These are phyloP conservation scores for Macroteleia sp. DNA, from an alignment of 2,888 invertebrate genomes.

Conservation along the genomic window DNA sequence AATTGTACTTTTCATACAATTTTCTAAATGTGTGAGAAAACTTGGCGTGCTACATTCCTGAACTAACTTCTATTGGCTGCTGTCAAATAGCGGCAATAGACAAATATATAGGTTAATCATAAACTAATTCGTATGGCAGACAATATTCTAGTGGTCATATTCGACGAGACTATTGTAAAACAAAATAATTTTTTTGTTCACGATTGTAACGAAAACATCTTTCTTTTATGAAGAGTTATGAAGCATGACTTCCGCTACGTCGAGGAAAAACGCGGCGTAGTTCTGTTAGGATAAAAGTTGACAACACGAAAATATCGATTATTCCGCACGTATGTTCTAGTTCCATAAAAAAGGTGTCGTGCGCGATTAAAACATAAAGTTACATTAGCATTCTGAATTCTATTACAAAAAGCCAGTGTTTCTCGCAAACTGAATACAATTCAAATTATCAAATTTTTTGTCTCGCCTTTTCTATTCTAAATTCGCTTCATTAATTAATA, in stretches of 20 bases:
- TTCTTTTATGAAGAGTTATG: constrained; percentile 26
- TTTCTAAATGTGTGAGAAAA: too few species aligned
- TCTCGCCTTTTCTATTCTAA: not conserved
- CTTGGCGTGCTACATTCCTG: too few species aligned
- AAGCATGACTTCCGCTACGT: constrained; percentile 10
- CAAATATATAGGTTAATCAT: too few species aligned
- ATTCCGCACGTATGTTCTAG: constrained; percentile 41
- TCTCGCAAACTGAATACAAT: constrained; percentile 10
- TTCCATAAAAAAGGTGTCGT: constrained; percentile 39
- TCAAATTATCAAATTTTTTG: constrained; percentile 4
- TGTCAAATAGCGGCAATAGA: too few species aligned
- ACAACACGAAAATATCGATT: constrained; percentile 53
- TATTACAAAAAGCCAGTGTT: constrained; percentile 16
- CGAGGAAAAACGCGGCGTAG: constrained; percentile 11
- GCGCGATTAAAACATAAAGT: constrained; percentile 36
- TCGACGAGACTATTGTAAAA: too few species aligned
- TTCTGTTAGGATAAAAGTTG: constrained; percentile 35
- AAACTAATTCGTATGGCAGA: too few species aligned
- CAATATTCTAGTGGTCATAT: too few species aligned
- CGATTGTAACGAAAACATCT: constrained; percentile 14
- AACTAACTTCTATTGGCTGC: too few species aligned
- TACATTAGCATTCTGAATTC: constrained; percentile 39
- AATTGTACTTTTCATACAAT: too few species aligned
- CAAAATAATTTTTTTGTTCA: not conserved
- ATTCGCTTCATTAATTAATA: too few species aligned